Base-by-base conservation (phyloP, 1,140 invertebrate genomes). In the Philopotamus ludificatus region DNA sequence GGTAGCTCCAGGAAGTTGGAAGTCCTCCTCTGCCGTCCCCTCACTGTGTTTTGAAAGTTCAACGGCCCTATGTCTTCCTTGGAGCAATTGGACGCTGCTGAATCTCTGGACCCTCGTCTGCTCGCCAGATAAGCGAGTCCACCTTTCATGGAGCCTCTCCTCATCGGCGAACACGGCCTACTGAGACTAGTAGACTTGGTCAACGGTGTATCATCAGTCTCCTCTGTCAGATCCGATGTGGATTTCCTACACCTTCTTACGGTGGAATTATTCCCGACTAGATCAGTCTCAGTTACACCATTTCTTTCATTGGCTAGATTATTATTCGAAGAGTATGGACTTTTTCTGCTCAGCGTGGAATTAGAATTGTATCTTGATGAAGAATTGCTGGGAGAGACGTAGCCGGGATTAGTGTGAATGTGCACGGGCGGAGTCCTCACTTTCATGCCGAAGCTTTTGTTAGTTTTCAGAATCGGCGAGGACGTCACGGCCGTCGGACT, bases 1-100 rank as follows among this genome's bases (percentile, higher is more conserved):
- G 91, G 91, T 70, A 93, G 77, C 76, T 93, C 91, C n/a, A 93
- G 77, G 74, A 93, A 93, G 76, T 93, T 93, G 0, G 90, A 92
- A 1, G 90, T 92, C 55, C 91, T 80, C 3, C 91, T 78, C 73
- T 92, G 89, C 15, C 89, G 80, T 9, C 86, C 87, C 2, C 89
- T 82, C 60, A 86, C 85, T 44, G 89, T 89, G 63, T 86, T 86
- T 70, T 86, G 89, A 72, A 91, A 91, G 73, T 88, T 89, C 10
- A 92, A 73, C 0, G 90, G 90, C 8, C 89, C 89, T 39, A 91
- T 85, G 67, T 90, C 89, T 72, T 92, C 89, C 50, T 87, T 87
- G 25, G 86, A 88, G 63, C 78, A 79, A 60, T 84, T 84, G 0
- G 83, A 85, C 58, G 82, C 77, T 1, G 80, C 78, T 2, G 84